Base-by-base conservation (phyloP, 2,113 vertebrate species). In the Channa argus region DNA sequence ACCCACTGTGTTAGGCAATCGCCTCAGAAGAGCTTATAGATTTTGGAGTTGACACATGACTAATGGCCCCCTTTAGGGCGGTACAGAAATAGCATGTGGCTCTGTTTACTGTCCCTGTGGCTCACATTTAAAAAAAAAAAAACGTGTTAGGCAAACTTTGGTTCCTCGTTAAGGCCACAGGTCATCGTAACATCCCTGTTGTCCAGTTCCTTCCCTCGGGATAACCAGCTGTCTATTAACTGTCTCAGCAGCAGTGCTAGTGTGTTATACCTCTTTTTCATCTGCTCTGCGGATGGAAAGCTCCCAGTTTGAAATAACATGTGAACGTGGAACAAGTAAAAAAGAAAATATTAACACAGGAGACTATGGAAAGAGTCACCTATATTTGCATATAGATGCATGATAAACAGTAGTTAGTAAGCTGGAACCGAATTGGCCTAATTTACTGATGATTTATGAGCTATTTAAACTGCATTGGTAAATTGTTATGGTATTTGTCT, bases 51-150 rank as follows among this genome's bases (percentile, higher is more conserved):
- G 63, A 81, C 90, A 87, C 14, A 5, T 73, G 76, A 86, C 61
- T 51, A 68, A 79, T 74, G 69, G 33, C 72, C 73, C 60, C 71
- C 69, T 83, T 74, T 51, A 53, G 63, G 60, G 62, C 70, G 33
- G 44, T 68, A 86, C 63, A 9, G 59, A 85, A 89, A 89, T 86
- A 92, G 63, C 68, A 1, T 70, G 63, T 60, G 75, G 80, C 71
- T 89, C 80, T 82, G 63, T 90, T 89, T 91, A 85, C 83, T 44
- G 34, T 82, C 41, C 51, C 59, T 34, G 47, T 39, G 3, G 54
- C 36, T 24, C 24, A 24, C 24, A 24, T 24, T 24, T 75, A 10
- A 41, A 73, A 43, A 54, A 34, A 74, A 60, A 75, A 73, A 76
- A 14, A 5, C 24, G 49, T 3, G 0, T 72, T 9, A 54, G 56